Evolutionary conservation across 2,113 vertebrate genomes (phyloP), one percentile per base, ranked within the genome.

Genomic region (Esox niger): DNA sequence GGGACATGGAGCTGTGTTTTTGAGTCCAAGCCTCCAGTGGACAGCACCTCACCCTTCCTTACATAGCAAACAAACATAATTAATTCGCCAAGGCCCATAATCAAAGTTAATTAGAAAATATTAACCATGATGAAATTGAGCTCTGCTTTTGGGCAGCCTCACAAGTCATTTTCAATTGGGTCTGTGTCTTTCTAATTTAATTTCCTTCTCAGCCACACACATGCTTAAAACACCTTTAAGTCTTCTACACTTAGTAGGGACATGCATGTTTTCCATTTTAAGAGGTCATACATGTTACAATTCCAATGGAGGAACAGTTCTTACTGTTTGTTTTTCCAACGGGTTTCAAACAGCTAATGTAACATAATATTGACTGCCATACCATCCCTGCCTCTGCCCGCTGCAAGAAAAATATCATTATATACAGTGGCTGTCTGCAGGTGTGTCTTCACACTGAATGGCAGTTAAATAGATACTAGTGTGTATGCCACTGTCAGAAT

Each of bases 51-150:
- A 38, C 74, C 23, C 13, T 60, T 21, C 35, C 25, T 70, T 26
- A 31, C 54, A 26, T 52, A 70, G 60, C 68, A 69, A 76, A 69
- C 70, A 70, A 73, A 65, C 25, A 15, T 62, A 72, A 56, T 76
- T 35, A 73, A 30, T 69, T 35, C 54, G 46, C 25, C 35, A 56
- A 55, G 69, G 66, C 59, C 63, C 63, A 75, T 79, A 72, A 72
- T 63, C 27, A n/a, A 52, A 23, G 27, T 64, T 75, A 69, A 79
- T 79, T 72, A 49, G 55, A 15, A 13, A 57, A 43, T 43, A 52
- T 73, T 65, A 69, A 71, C 27, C 32, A 29, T 64, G 55, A 43
- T n/a, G 21, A 38, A 69, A 66, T 52, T 63, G 61, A 78, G 47
- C 38, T 11, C 11, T n/a, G 15, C 38, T 46, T 32, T 62, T 4